Evolutionary conservation across 2,113 vertebrate genomes (phyloP).

Genomic region (Elephas maximus): DNA sequence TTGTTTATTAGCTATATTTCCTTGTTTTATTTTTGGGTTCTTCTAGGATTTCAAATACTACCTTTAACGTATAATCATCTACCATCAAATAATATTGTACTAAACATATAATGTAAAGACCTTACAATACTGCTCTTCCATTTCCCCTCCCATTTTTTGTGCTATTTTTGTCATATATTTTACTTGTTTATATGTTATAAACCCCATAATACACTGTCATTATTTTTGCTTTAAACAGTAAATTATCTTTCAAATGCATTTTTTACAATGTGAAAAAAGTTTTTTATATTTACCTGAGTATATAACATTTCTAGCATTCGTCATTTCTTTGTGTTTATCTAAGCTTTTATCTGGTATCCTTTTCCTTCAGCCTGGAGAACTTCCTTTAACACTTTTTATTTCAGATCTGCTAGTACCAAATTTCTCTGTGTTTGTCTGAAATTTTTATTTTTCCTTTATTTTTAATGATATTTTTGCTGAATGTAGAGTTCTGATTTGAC

Average conservation of each 20-base stretch:
- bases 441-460: not conserved
- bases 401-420: not conserved
- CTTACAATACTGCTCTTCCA: not conserved
- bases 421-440: not conserved
- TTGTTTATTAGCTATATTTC: not conserved
- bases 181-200: not conserved
- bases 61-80: not conserved
- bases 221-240: not conserved
- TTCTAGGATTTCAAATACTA: slow-evolving; percentile 4
- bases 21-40: not conserved
- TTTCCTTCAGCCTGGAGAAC: not conserved
- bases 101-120: not conserved
- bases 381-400: not conserved
- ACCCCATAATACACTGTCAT: not conserved
- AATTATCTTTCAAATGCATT: not conserved
- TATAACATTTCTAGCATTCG: not conserved
- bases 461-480: not conserved
- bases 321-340: not conserved
- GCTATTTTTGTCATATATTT: not conserved
- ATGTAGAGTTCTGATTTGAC: not conserved
- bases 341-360: not conserved
- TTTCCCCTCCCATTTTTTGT: not conserved
- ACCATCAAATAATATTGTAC: not conserved
- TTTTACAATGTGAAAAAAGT: not conserved
- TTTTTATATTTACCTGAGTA: not conserved